Evolutionary conservation across 2,797 vertebrate species (phyloP), one percentile per base, ranked within the genome.

Genomic region (Pempheris klunzingeri): DNA sequence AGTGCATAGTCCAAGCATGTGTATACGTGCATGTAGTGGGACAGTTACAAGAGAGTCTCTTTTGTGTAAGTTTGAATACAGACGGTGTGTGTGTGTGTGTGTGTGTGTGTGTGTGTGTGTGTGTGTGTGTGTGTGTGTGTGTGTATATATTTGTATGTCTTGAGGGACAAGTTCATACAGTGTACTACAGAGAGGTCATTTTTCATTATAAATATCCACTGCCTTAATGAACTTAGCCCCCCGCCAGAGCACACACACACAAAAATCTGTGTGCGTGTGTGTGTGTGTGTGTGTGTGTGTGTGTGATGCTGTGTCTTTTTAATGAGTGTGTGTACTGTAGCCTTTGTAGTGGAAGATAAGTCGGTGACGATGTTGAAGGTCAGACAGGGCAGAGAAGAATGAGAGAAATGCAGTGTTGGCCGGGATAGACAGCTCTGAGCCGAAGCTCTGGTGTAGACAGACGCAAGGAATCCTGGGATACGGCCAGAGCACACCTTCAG

Each of bases 311-410:
- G 15, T 39, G 62, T 74, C 24, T 72, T 75, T 83, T 87, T 86
- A 83, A 84, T 90, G 88, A 74, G 84, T 62, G 77, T 78, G 84
- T 80, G 82, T 46, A 66, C 72, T 46, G 68, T 77, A 72, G 81
- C 70, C 85, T 92, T 92, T 89, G 86, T 87, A 88, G 74, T 79
- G 77, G 82, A 75, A 87, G 92, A 93, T 94, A 93, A 92, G 90
- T 92, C 79, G 61, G 91, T 88, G 91, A 90, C 84, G 87, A 87
- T 88, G 84, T 83, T 93, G 92, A 95, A 95, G 93, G 95, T 95
- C 93, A 93, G 77, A 77, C 83, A 71, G 90, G 83, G 85, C 81
- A 92, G 80, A 80, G 77, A 83, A 80, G 87, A 94, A 91, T 92
- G 90, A 91, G 90, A 91, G 90, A 92, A 94, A 92, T 90, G 84